A percentile compares a stretch with the other conserved stretches of the same genome.
Conservation (phyloP, 2,888 invertebrate species). For the Phengaris arion region DNA sequence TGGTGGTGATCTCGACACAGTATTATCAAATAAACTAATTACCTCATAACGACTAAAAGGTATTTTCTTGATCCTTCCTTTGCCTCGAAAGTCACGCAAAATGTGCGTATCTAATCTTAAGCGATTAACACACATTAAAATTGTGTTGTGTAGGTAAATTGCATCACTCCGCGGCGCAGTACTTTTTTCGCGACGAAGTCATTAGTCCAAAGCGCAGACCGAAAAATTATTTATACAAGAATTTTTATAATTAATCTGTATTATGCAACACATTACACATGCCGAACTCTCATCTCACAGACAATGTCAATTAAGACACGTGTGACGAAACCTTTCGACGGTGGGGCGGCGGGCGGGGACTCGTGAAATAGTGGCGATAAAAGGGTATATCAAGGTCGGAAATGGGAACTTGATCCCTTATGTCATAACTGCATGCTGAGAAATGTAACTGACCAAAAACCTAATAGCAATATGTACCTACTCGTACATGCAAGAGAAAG, state of each 20-base stretch:
- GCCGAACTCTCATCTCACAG: background rate
- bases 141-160: background rate
- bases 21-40: slow-evolving; percentile 58
- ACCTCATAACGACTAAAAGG: slow-evolving; percentile 45
- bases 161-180: background rate
- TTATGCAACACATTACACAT: background rate
- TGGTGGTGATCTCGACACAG: slow-evolving; percentile 60
- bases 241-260: background rate
- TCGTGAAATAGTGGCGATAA: background rate
- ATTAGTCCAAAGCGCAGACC: slow-evolving; percentile 1
- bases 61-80: slow-evolving; percentile 38
- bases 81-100: background rate
- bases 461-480: background rate
- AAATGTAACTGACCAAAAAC: background rate
- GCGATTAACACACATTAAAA: background rate
- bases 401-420: background rate
- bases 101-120: background rate
- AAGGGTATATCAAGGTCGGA: background rate
- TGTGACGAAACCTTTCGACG: background rate
- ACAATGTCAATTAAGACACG: background rate
- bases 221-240: background rate
- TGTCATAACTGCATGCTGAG: background rate
- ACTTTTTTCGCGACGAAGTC: background rate
- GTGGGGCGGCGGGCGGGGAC: too few species aligned
- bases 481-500: too few species aligned